Base-by-base conservation (phyloP, 2,888 invertebrate genomes). In the Tigriopus californicus region DNA sequence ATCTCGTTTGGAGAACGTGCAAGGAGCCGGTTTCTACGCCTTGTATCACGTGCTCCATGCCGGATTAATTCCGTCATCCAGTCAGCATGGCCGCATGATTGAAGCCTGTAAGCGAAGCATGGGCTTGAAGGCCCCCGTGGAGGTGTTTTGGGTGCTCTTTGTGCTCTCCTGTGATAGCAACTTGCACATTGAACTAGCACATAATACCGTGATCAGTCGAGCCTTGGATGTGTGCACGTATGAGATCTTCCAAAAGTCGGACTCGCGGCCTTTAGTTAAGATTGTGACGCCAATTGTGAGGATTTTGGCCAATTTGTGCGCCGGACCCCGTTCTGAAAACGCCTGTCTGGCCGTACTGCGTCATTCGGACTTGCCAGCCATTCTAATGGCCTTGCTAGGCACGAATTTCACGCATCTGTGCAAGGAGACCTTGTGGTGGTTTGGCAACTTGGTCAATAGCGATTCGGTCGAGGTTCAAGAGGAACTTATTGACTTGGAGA, bases 401-500 rank as follows among this genome's bases (percentile, higher is more conserved):
- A 56, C 56, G n/a, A 56, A 56, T 46, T 56, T 46, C n/a, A 41
- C 44, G 5, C 56, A 56, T 24, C 20, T 56, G 24, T 41, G 41
- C 3, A 5, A 22, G n/a, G 56, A 56, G 15, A 56, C 56, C 15
- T 15, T 56, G 6, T 56, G 56, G 56, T 46, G 41, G 24, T 56
- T 56, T 42, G 20, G 25, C 42, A 56, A 56, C 20, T 10, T 56
- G 10, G 33, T 56, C 42, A 56, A 56, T 25, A 54, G 33, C 24
- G 56, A 56, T 25, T 56, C 56, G 6, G 44, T 60, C 61, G 18
- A 61, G 61, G 41, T 63, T 61, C 46, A 62, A 51, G 51, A 61
- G 55, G 11, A 47, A 58, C n/a, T 64, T 62, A 57, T 63, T 62
- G 46, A 64, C 63, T 61, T 61, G 58, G 11, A 62, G 18, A 22